These are phyloP conservation scores for Phortica okadai DNA, from an alignment of 2,888 invertebrate species.

Conservation along the genomic window DNA sequence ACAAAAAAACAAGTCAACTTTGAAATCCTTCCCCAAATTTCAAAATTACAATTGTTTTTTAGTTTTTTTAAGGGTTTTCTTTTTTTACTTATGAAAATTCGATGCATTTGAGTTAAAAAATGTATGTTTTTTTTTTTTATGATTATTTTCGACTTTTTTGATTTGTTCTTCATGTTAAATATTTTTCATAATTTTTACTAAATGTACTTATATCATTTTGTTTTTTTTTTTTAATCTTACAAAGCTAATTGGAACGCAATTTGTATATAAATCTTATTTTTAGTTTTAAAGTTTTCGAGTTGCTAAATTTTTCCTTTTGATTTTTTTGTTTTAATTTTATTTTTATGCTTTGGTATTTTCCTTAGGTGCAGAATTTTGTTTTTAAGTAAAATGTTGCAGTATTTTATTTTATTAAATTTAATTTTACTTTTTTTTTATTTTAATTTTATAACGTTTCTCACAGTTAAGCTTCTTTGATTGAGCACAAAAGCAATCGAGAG, in stretches of 20 bases:
- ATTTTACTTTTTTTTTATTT: conserved; percentile 43
- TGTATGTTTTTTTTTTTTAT: conserved; percentile 26
- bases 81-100: conserved; percentile 62
- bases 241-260: conserved; percentile 26
- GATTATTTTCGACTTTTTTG: conserved; percentile 15
- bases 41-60: conserved; percentile 73
- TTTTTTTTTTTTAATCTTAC: conserved; percentile 33
- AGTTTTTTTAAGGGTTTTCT: conserved; percentile 38
- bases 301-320: conserved; percentile 33
- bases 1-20: conserved; percentile 71
- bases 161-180: conserved; percentile 18
- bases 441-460: conserved; percentile 64
- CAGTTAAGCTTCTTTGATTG: conserved; percentile 77
- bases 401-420: conserved; percentile 49
- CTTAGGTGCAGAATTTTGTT: conserved; percentile 34
- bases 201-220: conserved; percentile 3
- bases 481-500: conserved; percentile 74
- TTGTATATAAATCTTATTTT: conserved; percentile 24
- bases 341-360: conserved; percentile 43
- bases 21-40: conserved; percentile 77
- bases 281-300: conserved; percentile 13
- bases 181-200: conserved; percentile 16
- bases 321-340: conserved; percentile 33
- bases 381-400: conserved; percentile 48
- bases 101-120: conserved; percentile 65